Evolutionary conservation across 30 jellyfish, hydroid and myxozoan species (phyloP).

Genomic region (Rhopilema esculentum): DNA sequence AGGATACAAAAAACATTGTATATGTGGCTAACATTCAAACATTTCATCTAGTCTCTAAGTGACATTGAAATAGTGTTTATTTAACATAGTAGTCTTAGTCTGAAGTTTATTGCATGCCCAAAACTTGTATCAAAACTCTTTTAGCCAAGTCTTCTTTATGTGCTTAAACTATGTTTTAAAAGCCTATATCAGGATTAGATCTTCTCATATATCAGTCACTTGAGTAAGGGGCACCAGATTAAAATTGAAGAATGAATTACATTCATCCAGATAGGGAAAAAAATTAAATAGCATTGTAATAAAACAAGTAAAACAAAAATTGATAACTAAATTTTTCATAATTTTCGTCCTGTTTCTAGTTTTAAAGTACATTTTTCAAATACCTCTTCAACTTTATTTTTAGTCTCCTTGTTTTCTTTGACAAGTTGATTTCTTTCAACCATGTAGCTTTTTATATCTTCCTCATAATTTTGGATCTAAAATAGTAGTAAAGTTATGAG

Average conservation of each 20-base stretch:
- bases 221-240: too few relatives aligned
- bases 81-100: too few relatives aligned
- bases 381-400: conserved; percentile 29
- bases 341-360: not conserved
- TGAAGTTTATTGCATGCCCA: too few relatives aligned
- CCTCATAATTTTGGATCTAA: conserved; percentile 49
- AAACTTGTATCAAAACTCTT: too few relatives aligned
- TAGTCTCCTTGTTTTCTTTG: not conserved
- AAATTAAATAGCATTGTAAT: not conserved
- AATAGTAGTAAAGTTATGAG: not conserved
- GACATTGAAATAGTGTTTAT: too few relatives aligned
- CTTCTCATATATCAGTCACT: too few relatives aligned
- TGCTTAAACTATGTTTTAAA: too few relatives aligned
- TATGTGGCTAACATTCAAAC: not conserved
- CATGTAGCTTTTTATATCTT: conserved; percentile 47
- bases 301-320: not conserved
- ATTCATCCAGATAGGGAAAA: too few relatives aligned
- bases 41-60: too few relatives aligned
- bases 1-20: not conserved
- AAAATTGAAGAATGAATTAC: too few relatives aligned
- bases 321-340: not conserved
- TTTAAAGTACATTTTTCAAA: not conserved
- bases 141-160: too few relatives aligned
- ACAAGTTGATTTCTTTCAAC: conserved; percentile 42
- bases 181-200: too few relatives aligned